Evolutionary conservation across 1,140 invertebrate species (phyloP).

Genomic region (Drosophila bocqueti): DNA sequence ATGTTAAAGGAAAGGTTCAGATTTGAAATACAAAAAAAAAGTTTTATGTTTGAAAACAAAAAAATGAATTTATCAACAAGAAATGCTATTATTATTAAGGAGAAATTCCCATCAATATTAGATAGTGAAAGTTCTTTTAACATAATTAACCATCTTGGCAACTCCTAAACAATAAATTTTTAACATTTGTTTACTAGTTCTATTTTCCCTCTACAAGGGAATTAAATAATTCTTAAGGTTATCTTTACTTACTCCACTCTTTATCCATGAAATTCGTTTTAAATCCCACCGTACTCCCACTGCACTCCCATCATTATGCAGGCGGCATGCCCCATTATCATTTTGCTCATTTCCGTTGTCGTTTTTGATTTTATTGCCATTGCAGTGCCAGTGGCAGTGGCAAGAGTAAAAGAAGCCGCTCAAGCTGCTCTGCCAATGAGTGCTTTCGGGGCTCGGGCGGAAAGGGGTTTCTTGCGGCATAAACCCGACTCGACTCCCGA

Average conservation of each 20-base stretch:
- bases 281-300: constrained; percentile 14
- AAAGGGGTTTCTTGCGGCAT: constrained; percentile 6
- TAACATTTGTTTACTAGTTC: neutral
- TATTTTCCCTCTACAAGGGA: neutral
- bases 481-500: neutral
- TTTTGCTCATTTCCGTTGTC: constrained; percentile 75
- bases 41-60: neutral
- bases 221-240: too few relatives aligned
- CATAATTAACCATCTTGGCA: neutral
- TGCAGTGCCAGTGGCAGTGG: neutral
- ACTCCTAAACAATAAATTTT: neutral
- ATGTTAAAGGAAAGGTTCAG: too few relatives aligned
- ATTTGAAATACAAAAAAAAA: rapidly evolving
- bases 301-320: constrained; percentile 65
- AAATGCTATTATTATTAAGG: too few relatives aligned
- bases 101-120: neutral
- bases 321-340: constrained; percentile 70
- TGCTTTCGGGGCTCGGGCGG: constrained; percentile 36
- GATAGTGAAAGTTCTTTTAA: neutral
- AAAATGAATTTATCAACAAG: neutral
- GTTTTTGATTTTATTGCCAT: constrained; percentile 39
- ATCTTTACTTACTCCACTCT: too few relatives aligned
- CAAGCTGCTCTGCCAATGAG: constrained; percentile 49
- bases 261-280: neutral
- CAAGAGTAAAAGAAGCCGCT: constrained; percentile 17